Conservation (phyloP, 2,113 vertebrate genomes). For the rat (Rattus norvegicus) region DNA sequence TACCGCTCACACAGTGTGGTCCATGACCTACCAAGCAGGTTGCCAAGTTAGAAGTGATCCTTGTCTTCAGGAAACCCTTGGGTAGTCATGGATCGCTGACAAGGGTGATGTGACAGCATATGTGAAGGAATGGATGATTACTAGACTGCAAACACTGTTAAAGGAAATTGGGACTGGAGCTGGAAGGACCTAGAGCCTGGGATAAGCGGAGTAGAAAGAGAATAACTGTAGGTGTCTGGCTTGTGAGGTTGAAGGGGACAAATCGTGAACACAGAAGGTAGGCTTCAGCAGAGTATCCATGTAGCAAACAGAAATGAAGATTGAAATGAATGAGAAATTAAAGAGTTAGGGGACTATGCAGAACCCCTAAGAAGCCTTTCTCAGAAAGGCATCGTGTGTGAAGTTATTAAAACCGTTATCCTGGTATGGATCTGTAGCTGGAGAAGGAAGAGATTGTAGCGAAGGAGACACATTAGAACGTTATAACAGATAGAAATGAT, state of each 20-base stretch:
- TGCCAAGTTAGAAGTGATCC: not conserved
- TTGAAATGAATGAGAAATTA: not conserved
- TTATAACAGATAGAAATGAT: not conserved
- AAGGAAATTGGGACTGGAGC: not conserved
- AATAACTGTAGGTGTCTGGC: not conserved
- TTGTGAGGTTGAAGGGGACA: not conserved
- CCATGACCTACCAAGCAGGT: not conserved
- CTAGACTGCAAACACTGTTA: not conserved
- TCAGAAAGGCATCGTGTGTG: not conserved
- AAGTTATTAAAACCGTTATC: conserved; percentile 9
- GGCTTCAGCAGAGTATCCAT: not conserved
- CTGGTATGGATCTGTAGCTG: not conserved
- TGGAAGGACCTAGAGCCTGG: not conserved
- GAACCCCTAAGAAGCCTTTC: not conserved
- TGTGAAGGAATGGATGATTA: not conserved
- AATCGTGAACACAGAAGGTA: not conserved
- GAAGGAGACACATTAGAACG: not conserved
- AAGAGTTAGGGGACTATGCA: not conserved
- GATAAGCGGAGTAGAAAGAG: not conserved
- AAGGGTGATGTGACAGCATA: not conserved
- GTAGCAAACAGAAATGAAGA: not conserved
- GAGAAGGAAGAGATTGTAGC: not conserved
- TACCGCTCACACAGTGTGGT: not conserved
- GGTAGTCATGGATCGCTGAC: not conserved
- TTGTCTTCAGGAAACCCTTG: not conserved